Base-by-base conservation (phyloP, 2,113 vertebrate genomes). In the Scartelaos histophorus region DNA sequence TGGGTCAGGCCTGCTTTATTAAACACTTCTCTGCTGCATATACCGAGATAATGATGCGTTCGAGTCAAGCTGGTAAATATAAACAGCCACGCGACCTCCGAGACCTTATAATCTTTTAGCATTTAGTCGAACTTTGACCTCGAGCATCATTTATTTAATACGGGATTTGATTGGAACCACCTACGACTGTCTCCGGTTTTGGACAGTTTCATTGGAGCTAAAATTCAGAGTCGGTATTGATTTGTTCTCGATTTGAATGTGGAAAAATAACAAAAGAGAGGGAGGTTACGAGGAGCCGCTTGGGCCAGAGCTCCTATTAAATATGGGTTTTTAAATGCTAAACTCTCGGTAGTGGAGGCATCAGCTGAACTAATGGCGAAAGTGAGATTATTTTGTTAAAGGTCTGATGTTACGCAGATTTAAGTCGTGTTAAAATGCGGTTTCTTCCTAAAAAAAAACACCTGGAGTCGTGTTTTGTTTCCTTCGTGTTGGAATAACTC, bases 31-130 rank as follows among this genome's bases (percentile, higher is more conserved):
- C 2, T 35, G 60, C 60, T 19, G 60, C 60, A 12, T 35, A 19
- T 29, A 38, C 25, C 10, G 29, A 35, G 60, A 29, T 62, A 17
- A 19, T 62, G 29, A 62, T 38, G 25, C 29, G 29, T 35, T 35
- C 16, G 10, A 62, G 60, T 62, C 60, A 38, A 35, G 25, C 5
- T 19, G 25, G 60, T 62, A 62, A 62, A 62, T 62, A 62, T 62
- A 62, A 62, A 34, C 60, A 62, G 29, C 29, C 16, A 4, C 6
- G 7, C 60, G 16, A 62, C 60, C 60, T 17, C 60, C 0, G 3
- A 12, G 60, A 62, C 25, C 60, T 35, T n/a, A 17, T 62, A 62
- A 62, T 62, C 60, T 62, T 29, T 19, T 3, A 19, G 29, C 60
- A 62, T 19, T 35, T 34, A 3, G 60, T 34, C 29, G 16, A 60